Evolutionary conservation across 2,888 invertebrate genomes (phyloP).

Genomic region (Leucophora obtusa): DNA sequence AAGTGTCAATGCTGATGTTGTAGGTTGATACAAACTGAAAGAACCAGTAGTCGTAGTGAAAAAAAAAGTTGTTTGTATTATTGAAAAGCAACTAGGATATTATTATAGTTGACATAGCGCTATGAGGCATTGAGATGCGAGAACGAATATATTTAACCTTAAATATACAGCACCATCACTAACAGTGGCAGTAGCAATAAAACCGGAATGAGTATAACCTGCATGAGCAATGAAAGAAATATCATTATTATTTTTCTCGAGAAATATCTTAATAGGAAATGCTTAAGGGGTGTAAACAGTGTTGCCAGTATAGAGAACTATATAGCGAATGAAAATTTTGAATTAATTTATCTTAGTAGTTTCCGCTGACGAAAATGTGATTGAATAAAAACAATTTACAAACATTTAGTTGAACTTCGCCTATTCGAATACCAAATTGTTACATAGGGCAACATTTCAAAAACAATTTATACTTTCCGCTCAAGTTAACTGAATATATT

Average conservation of each 20-base stretch:
- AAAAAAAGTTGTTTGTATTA: slow-evolving; percentile 8
- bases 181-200: not conserved
- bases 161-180: slow-evolving; percentile 1
- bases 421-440: too few species aligned
- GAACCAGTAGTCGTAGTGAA: slow-evolving; percentile 8
- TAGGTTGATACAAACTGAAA: slow-evolving; percentile 39
- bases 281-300: slow-evolving; percentile 38
- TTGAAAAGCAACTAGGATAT: not conserved
- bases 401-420: too few species aligned
- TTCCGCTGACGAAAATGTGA: too few species aligned
- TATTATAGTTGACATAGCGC: slow-evolving; percentile 20
- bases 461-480: too few species aligned
- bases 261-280: slow-evolving; percentile 59
- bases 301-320: slow-evolving; percentile 17
- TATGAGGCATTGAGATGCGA: slow-evolving; percentile 1
- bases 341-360: too few species aligned
- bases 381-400: too few species aligned
- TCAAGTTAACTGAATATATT: too few species aligned
- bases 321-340: not conserved
- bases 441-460: too few species aligned
- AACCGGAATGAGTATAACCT: slow-evolving; percentile 12
- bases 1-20: slow-evolving; percentile 57
- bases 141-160: slow-evolving; percentile 2
- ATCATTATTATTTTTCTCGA: slow-evolving; percentile 59
- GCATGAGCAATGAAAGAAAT: slow-evolving; percentile 47